These are phyloP conservation scores for Hecatera dysodea DNA, from an alignment of 2,888 invertebrate genomes.

Conservation along the genomic window DNA sequence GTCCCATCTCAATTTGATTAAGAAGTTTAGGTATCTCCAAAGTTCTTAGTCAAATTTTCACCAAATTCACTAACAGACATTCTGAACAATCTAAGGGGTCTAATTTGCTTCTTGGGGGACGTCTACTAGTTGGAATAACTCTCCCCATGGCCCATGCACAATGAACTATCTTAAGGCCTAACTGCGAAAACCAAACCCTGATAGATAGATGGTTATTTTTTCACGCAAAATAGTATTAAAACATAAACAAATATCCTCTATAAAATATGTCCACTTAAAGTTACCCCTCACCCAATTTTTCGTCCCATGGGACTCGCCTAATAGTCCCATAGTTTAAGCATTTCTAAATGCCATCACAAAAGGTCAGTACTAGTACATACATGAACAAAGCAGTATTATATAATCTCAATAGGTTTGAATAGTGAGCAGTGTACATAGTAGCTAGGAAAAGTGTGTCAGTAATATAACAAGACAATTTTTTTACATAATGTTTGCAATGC, in stretches of 20 bases:
- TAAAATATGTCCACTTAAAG: slow-evolving; percentile 5
- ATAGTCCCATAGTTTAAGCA: slow-evolving; percentile 34
- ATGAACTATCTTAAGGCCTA: too few species aligned
- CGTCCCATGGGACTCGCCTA: slow-evolving; percentile 28
- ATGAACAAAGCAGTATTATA: slow-evolving; percentile 26
- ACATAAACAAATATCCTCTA: background rate
- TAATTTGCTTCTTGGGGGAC: too few species aligned
- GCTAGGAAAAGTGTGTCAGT: slow-evolving; percentile 28
- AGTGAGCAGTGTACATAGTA: background rate
- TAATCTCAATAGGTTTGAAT: slow-evolving; percentile 13
- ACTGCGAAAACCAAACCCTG: too few species aligned
- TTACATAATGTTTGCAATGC: slow-evolving; percentile 25
- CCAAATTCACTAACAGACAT: too few species aligned
- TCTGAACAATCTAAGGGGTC: too few species aligned
- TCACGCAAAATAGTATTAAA: background rate
- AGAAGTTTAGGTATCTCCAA: too few species aligned
- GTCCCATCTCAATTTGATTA: too few species aligned
- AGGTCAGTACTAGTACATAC: slow-evolving; percentile 36
- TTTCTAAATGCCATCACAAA: slow-evolving; percentile 40
- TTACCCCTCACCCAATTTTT: slow-evolving; percentile 17
- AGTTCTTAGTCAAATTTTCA: too few species aligned
- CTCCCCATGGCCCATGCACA: too few species aligned
- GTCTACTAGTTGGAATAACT: too few species aligned
- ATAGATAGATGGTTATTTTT: background rate
- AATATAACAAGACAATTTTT: slow-evolving; percentile 9